Conservation (phyloP, 2,113 vertebrate genomes). For the Brienomyrus longianalis region DNA sequence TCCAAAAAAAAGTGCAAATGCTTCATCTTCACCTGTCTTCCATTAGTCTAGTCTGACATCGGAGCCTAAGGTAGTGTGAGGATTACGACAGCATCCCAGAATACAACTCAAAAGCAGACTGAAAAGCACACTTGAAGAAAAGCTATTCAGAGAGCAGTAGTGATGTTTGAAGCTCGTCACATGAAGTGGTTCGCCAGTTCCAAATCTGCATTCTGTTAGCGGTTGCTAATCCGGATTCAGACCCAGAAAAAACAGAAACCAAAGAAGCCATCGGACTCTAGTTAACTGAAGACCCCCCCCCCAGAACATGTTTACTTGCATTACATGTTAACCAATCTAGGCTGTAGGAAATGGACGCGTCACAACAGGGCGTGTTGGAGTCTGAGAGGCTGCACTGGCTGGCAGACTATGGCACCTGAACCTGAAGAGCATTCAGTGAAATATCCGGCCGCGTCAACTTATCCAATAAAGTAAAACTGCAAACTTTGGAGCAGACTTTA, state of each 20-base stretch:
- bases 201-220: background rate
- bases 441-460: background rate
- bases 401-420: background rate
- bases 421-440: background rate
- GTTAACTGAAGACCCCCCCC: background rate
- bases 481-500: background rate
- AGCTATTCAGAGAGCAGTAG: background rate
- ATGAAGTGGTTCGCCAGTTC: background rate
- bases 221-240: background rate
- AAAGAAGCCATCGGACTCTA: background rate
- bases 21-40: background rate
- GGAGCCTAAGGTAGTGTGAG: background rate
- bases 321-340: background rate
- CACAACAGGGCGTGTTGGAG: background rate
- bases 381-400: background rate
- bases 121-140: background rate
- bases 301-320: background rate
- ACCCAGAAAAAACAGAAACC: background rate
- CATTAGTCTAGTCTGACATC: background rate
- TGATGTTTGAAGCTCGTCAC: background rate
- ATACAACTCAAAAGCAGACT: background rate
- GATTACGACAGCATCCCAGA: background rate
- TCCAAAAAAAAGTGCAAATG: background rate
- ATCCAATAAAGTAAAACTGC: background rate
- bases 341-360: background rate